A percentile compares a stretch with the other conserved stretches of the same genome.
These are phyloP conservation scores for Manduca sexta DNA, from an alignment of 1,140 invertebrate genomes.

Conservation along the genomic window DNA sequence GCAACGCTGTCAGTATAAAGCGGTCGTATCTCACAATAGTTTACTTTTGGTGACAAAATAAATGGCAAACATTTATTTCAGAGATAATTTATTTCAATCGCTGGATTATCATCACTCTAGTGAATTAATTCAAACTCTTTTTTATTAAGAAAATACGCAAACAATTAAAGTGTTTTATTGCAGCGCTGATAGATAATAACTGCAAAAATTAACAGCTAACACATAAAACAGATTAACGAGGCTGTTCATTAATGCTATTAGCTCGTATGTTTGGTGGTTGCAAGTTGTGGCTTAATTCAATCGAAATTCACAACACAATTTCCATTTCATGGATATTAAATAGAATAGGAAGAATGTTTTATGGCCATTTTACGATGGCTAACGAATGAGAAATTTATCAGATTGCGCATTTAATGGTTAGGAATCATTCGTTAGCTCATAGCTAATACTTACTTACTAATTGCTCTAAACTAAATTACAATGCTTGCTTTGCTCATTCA, in stretches of 20 bases:
- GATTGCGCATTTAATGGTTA: conserved; percentile 14
- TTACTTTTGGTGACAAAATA: conserved; percentile 6
- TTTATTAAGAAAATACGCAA: not conserved
- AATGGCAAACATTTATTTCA: not conserved
- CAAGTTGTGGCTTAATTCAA: conserved; percentile 26
- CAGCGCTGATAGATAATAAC: no score
- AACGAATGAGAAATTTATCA: conserved; percentile 31
- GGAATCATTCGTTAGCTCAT: conserved; percentile 11
- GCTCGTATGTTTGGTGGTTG: conserved; percentile 13
- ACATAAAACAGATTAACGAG: no score
- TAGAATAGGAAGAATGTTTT: conserved; percentile 32
- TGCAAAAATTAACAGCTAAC: no score
- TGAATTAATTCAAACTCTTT: not conserved
- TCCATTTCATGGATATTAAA: conserved; percentile 23
- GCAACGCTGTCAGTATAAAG: conserved; percentile 7
- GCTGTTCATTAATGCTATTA: no score
- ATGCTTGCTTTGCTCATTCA: no score
- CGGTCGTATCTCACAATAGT: conserved; percentile 5
- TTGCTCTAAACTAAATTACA: not conserved
- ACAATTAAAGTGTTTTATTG: not conserved
- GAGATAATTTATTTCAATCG: not conserved
- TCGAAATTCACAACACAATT: conserved; percentile 35
- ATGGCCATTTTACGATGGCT: conserved; percentile 35
- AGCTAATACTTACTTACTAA: not conserved
- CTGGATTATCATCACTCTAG: not conserved